Base-by-base conservation (phyloP, 2,888 invertebrate species). In the Sphaeridia pumilis region DNA sequence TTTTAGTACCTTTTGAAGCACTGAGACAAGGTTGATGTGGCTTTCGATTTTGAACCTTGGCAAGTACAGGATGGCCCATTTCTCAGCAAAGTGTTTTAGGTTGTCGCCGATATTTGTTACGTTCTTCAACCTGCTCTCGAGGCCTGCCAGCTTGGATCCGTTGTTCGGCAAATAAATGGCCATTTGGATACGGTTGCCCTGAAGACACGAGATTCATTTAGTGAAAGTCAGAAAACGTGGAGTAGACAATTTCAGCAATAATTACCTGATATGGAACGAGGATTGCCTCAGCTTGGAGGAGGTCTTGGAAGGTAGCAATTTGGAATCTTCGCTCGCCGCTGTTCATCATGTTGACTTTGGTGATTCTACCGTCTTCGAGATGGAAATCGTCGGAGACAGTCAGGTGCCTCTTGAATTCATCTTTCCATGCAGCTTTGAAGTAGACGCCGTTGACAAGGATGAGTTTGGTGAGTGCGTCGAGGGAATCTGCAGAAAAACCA, bases 141-240 rank as follows among this genome's bases (percentile, higher is more conserved):
- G n/a, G n/a, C n/a, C n/a, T n/a, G n/a, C n/a, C n/a, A n/a, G n/a
- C n/a, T n/a, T n/a, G n/a, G n/a, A n/a, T n/a, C n/a, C n/a, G n/a
- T n/a, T n/a, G n/a, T n/a, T n/a, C 0, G 89, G 89, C 54, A 88
- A 70, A 49, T 88, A 73, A 17, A 89, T 75, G 1, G 87, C 67
- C 83, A 89, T 81, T 58, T 81, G 81, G 10, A 85, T 70, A 51
- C 82, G 75, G 0, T 76, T 74, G 42, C 81, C 80, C 73, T 74
- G 52, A 10, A 66, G n/a, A 59, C 44, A 49, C 48, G 21, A 20
- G 27, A 46, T n/a, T n/a, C n/a, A n/a, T n/a, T n/a, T n/a, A n/a
- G n/a, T n/a, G n/a, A n/a, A n/a, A n/a, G n/a, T n/a, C n/a, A n/a
- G n/a, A n/a, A n/a, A n/a, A n/a, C n/a, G n/a, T n/a, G n/a, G n/a